Conservation (phyloP, 2,888 invertebrate species). For the Lacanobia wlatinum region DNA sequence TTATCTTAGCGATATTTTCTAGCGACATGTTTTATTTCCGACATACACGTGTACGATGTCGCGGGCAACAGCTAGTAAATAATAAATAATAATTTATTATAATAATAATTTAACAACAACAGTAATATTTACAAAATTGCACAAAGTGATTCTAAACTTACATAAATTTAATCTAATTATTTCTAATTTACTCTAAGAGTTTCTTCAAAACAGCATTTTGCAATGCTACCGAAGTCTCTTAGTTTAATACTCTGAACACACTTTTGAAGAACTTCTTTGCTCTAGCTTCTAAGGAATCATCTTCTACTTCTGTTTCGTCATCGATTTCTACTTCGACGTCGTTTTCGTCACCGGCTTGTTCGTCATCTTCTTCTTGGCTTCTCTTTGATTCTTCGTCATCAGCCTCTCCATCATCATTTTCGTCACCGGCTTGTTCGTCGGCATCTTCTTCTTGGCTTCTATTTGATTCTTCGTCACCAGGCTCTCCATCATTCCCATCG, state of each 20-base stretch:
- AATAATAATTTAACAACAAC: conserved; percentile 64
- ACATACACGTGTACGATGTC: no score
- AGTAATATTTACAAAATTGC: conserved; percentile 88
- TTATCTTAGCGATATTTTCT: no score
- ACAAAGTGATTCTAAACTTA: conserved; percentile 83
- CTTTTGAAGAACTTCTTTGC: conserved; percentile 72
- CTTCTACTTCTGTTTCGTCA: conserved; percentile 35
- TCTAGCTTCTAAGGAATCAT: conserved; percentile 39
- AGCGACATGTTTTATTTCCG: no score
- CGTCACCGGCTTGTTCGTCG: conserved; percentile 31
- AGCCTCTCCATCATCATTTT: conserved; percentile 28
- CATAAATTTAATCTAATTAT: conserved; percentile 69
- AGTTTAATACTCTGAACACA: conserved; percentile 74
- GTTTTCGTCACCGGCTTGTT: conserved; percentile 29
- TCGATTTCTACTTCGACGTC: conserved; percentile 29
- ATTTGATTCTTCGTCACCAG: conserved; percentile 30
- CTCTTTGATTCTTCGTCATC: conserved; percentile 35
- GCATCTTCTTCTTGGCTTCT: conserved; percentile 53
- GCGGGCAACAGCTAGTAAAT: no score
- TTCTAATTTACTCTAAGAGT: conserved; percentile 63
- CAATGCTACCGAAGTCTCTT: conserved; percentile 74
- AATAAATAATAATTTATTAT: no score
- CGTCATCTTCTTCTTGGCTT: conserved; percentile 53
- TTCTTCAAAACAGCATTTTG: conserved; percentile 77
- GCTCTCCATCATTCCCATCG: conserved; percentile 13